Base-by-base conservation (phyloP, 2,113 vertebrate genomes). In the Paraplagusia blochii region DNA sequence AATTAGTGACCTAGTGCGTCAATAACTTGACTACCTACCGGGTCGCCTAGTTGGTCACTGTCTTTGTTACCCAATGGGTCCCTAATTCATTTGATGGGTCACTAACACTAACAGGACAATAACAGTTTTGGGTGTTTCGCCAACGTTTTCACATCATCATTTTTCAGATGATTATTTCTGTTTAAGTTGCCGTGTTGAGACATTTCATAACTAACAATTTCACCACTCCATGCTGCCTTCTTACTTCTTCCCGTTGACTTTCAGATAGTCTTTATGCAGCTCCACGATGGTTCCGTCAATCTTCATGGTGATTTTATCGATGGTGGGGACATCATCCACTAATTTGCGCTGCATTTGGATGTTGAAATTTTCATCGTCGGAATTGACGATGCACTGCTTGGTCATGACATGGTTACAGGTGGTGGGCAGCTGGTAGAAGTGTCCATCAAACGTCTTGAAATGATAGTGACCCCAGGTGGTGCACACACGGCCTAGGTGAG, bases 391-490 rank as follows among this genome's bases (percentile, higher is more conserved):
- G 49, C 94, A 97, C 72, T 93, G 85, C 0, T 90, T 92, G 9
- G 68, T 87, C 50, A 97, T 74, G 62, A 95, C 86, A 9, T 97
- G 93, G 76, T 92, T 92, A 15, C 95, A 97, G 58, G 74, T 33
- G 14, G 95, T 93, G 0, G 89, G 79, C 62, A 94, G 91, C 2
- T 91, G 91, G 81, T 86, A 95, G 50, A 91, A 0, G 0, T 91
- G 72, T 0, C 95, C 94, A 16, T 98, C 95, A 1, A 94, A 96
- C 12, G 93, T 95, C 88, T 94, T 93, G 84, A 90, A 93, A 64
- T 96, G 93, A 65, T 88, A 88, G 66, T 93, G 70, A 1, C 94
- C 94, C 95, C 96, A 98, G 4, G 93, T 93, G 14, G 94, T 93
- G 89, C 95, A 97, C 77, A 98, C 92, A 17, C 19, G 87, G 58